Conservation (phyloP, 2,113 vertebrate species). For the Pristiophorus japonicus region DNA sequence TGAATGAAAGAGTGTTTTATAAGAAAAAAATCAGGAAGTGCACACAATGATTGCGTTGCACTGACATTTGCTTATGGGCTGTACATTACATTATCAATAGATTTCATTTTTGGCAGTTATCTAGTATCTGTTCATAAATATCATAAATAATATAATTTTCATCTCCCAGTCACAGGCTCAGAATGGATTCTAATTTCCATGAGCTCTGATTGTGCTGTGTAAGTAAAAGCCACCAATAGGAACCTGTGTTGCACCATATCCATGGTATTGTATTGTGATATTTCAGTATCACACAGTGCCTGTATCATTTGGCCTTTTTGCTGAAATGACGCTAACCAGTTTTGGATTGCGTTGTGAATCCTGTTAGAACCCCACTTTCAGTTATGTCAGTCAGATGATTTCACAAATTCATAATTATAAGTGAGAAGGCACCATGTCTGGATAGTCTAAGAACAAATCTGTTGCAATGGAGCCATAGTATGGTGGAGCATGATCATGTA, state of each 20-base stretch:
- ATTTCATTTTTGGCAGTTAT: neutral
- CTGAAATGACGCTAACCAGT: neutral
- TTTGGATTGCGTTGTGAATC: neutral
- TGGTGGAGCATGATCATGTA: neutral
- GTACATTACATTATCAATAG: neutral
- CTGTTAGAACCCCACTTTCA: neutral
- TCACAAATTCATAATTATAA: neutral
- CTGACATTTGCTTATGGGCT: neutral
- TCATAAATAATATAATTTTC: constrained; percentile 6
- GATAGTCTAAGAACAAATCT: neutral
- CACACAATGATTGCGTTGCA: neutral
- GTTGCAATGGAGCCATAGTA: neutral
- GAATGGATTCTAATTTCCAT: neutral
- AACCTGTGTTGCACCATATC: neutral
- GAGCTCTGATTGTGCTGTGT: neutral
- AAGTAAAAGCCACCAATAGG: neutral
- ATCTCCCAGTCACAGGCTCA: neutral
- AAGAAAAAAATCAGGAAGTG: neutral
- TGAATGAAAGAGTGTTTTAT: neutral
- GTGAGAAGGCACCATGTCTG: neutral
- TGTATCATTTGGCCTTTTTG: too few relatives aligned
- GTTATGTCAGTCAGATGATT: neutral
- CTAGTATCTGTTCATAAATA: neutral
- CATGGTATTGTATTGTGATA: neutral
- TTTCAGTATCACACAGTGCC: neutral